Percentiles rank a stretch among this genome's conserved stretches.
Conservation (phyloP, 2,113 vertebrate genomes). For the Macaca mulatta region DNA sequence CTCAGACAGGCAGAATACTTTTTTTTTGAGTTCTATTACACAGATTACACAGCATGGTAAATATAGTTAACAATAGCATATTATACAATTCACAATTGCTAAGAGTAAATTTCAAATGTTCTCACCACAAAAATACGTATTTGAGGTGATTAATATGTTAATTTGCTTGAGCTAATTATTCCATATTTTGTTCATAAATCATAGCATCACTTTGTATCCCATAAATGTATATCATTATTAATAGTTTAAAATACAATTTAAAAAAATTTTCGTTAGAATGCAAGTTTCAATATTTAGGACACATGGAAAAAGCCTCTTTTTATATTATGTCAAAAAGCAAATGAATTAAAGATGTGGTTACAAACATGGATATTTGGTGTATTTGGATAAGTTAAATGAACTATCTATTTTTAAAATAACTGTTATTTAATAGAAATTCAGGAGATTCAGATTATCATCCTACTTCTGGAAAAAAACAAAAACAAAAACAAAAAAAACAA, state of each 20-base stretch:
- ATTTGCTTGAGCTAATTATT: neutral
- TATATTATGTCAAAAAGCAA: neutral
- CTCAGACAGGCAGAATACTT: neutral
- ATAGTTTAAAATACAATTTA: neutral
- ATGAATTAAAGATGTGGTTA: neutral
- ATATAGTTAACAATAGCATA: neutral
- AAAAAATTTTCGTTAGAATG: neutral
- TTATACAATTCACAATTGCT: neutral
- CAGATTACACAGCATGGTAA: neutral
- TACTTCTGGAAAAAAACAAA: neutral
- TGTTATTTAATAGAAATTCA: constrained; percentile 12
- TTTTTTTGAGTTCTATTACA: neutral
- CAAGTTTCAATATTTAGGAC: neutral
- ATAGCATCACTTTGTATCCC: neutral
- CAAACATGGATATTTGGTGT: neutral
- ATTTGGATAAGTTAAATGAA: neutral
- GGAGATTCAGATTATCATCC: neutral
- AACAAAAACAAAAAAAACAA: neutral
- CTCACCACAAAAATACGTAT: neutral
- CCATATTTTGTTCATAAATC: neutral
- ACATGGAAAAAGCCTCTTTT: neutral
- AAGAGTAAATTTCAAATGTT: neutral
- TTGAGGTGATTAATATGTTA: neutral
- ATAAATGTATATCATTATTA: neutral
- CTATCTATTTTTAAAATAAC: neutral